Evolutionary conservation across 2,797 vertebrate genomes (phyloP).

Genomic region (Tragopan temminckii): DNA sequence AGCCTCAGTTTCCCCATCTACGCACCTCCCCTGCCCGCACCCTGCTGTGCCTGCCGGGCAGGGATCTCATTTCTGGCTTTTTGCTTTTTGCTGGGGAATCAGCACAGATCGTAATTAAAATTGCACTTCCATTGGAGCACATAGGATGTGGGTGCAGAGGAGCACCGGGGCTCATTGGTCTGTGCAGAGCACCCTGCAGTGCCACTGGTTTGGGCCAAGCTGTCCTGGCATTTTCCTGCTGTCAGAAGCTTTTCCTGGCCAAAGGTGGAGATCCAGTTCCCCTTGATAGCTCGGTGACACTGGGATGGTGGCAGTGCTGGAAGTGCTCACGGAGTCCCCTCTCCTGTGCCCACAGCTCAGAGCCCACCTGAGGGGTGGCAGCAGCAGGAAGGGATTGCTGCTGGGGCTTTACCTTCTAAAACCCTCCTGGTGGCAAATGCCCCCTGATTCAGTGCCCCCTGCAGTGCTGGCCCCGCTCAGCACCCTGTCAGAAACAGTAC

Average conservation of each 20-base stretch:
- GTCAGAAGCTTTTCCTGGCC: not conserved
- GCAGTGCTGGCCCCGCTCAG: accelerated
- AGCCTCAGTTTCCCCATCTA: conserved; percentile 17
- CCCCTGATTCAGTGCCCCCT: not conserved
- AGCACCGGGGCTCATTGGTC: accelerated
- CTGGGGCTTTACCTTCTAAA: not conserved
- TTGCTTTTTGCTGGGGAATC: not conserved
- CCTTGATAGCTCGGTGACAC: accelerated
- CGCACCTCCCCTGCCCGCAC: accelerated
- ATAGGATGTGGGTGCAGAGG: not conserved
- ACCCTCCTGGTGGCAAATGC: not conserved
- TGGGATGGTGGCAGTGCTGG: not conserved
- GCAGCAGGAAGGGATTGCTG: accelerated
- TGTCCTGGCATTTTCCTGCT: not conserved
- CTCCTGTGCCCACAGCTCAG: not conserved
- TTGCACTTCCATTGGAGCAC: not conserved
- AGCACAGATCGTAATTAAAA: accelerated
- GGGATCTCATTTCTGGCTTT: not conserved
- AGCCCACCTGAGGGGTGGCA: not conserved
- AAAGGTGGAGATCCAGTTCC: not conserved
- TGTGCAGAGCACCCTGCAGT: accelerated
- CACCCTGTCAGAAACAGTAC: not conserved
- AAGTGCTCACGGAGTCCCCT: not conserved
- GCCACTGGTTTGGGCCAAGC: accelerated
- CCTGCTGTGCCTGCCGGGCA: not conserved